Percentiles rank a stretch among this genome's conserved stretches.
These are phyloP conservation scores for Dasysyrphus albostriatus DNA, from an alignment of 2,888 invertebrate species.

Conservation along the genomic window DNA sequence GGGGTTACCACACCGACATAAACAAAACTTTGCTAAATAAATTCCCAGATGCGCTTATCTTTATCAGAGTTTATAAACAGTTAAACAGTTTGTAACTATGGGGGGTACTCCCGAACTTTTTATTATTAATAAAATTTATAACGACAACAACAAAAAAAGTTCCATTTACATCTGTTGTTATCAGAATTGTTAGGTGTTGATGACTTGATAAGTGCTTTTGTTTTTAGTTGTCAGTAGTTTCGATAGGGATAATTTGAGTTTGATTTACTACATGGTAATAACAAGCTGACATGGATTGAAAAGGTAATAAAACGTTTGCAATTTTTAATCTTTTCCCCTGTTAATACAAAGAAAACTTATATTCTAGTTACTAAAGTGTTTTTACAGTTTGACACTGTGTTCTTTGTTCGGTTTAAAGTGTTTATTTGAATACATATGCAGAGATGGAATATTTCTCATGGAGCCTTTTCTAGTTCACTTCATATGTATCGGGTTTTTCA, in stretches of 20 bases:
- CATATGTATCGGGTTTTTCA: no score
- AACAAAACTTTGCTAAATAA: slow-evolving; percentile 31
- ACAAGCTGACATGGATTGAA: neutral
- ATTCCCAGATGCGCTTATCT: slow-evolving; percentile 65
- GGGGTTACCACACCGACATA: slow-evolving; percentile 32
- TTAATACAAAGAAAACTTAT: neutral
- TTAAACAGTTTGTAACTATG: slow-evolving; percentile 25
- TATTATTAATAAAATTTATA: slow-evolving; percentile 1
- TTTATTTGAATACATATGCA: no score
- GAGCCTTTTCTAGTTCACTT: no score
- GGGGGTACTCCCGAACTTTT: slow-evolving; percentile 35
- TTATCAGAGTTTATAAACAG: neutral
- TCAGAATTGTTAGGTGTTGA: neutral
- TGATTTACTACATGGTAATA: slow-evolving; percentile 16
- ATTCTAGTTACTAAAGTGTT: neutral
- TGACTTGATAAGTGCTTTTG: slow-evolving; percentile 3
- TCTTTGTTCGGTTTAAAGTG: no score
- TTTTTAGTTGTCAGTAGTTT: slow-evolving; percentile 1
- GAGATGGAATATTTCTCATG: no score
- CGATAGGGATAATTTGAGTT: neutral
- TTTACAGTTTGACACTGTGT: no score
- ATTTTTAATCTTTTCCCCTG: neutral
- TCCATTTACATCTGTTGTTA: slow-evolving; percentile 26
- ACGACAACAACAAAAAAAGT: neutral
- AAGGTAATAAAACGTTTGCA: neutral